These are phyloP conservation scores for Galeopterus variegatus DNA, from an alignment of 2,113 vertebrate species.

Conservation along the genomic window DNA sequence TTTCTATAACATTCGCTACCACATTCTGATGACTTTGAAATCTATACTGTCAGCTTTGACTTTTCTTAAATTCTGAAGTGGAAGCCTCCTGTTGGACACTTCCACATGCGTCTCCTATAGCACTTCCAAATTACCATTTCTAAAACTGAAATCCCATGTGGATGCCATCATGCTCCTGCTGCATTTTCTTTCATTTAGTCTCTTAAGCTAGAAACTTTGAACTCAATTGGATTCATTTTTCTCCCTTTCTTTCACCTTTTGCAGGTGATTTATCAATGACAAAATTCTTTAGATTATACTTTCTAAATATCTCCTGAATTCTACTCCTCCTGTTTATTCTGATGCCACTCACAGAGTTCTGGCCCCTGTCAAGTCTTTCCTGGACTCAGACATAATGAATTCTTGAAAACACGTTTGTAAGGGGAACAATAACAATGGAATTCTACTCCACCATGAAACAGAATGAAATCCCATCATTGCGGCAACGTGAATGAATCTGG, in stretches of 20 bases:
- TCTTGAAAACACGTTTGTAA: constrained; percentile 24
- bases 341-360: background rate
- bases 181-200: background rate
- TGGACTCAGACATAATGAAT: background rate
- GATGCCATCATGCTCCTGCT: background rate
- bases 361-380: background rate
- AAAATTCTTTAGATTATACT: background rate
- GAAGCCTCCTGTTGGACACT: background rate
- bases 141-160: background rate
- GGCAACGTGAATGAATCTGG: too few relatives aligned
- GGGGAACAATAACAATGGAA: background rate
- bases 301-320: background rate
- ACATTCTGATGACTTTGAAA: background rate
- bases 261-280: background rate
- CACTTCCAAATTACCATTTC: background rate
- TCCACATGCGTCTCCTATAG: background rate
- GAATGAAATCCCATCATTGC: too few relatives aligned
- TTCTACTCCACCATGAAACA: too few relatives aligned
- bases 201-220: background rate
- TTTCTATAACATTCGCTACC: background rate
- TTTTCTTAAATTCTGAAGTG: background rate
- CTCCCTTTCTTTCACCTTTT: background rate
- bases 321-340: background rate
- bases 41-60: background rate
- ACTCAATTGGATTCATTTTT: background rate